These are phyloP conservation scores for Drosophila funebris DNA, from an alignment of 1,140 invertebrate species.

Conservation along the genomic window DNA sequence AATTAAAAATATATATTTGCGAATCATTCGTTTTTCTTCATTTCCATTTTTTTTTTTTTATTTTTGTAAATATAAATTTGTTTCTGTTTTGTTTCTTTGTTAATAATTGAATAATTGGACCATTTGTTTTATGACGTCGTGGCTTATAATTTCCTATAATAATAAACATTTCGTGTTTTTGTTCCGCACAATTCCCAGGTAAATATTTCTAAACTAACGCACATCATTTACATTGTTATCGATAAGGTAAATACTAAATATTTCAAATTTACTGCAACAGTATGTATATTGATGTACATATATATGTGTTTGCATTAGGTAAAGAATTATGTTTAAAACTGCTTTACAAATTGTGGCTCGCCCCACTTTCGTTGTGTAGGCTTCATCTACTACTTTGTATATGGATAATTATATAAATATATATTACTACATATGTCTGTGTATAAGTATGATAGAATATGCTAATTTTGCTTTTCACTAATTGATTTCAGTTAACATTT, in stretches of 20 bases:
- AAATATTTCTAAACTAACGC: slow-evolving; percentile 63
- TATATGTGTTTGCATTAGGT: slow-evolving; percentile 9
- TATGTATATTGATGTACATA: slow-evolving; percentile 32
- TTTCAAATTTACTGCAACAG: slow-evolving; percentile 57
- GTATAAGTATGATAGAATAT: slow-evolving; percentile 43
- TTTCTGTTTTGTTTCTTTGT: slow-evolving; percentile 44
- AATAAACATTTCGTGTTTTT: slow-evolving; percentile 54
- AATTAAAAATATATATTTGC: slow-evolving; percentile 72
- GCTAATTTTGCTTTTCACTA: slow-evolving; percentile 64
- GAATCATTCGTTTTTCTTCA: slow-evolving; percentile 34
- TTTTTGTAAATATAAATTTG: slow-evolving; percentile 53
- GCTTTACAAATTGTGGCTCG: slow-evolving; percentile 68
- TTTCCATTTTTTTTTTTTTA: not conserved
- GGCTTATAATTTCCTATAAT: slow-evolving; percentile 65
- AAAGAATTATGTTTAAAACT: slow-evolving; percentile 58
- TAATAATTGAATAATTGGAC: slow-evolving; percentile 82
- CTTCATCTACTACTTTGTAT: slow-evolving; percentile 43
- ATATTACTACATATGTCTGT: slow-evolving; percentile 22
- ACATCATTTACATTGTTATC: slow-evolving; percentile 53
- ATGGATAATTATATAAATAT: not conserved
- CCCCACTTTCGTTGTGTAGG: slow-evolving; percentile 62
- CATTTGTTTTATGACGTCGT: slow-evolving; percentile 77
- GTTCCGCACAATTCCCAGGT: slow-evolving; percentile 73
- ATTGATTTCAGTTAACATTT: slow-evolving; percentile 73
- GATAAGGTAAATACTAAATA: slow-evolving; percentile 51